Evolutionary conservation across 2,797 vertebrate genomes (phyloP).

Genomic region (Euthynnus affinis): DNA sequence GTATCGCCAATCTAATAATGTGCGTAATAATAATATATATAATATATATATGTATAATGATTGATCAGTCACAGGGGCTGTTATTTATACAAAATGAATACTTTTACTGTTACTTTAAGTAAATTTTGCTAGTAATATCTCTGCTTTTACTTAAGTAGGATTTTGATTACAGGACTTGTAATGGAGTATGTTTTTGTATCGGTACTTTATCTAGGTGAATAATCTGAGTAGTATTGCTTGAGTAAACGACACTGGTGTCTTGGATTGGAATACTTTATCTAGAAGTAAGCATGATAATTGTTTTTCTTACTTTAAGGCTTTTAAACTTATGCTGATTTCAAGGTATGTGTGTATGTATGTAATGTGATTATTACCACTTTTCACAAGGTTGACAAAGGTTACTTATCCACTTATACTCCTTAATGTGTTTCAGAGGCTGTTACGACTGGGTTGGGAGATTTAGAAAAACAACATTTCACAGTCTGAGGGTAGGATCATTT

Average conservation of each 20-base stretch:
- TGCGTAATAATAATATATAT: too few species aligned
- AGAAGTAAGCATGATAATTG: neutral
- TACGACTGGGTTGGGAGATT: slow-evolving; percentile 33
- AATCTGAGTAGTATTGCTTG: too few species aligned
- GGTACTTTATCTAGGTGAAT: too few species aligned
- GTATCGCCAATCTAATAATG: too few species aligned
- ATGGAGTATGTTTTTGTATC: too few species aligned
- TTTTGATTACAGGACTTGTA: too few species aligned
- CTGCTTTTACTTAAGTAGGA: too few species aligned
- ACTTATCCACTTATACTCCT: slow-evolving; percentile 23
- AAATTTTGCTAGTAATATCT: too few species aligned
- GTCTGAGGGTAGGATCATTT: slow-evolving; percentile 46
- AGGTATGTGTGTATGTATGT: slow-evolving; percentile 14
- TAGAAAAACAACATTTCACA: slow-evolving; percentile 62
- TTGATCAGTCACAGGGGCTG: too few species aligned
- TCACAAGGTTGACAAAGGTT: slow-evolving; percentile 32
- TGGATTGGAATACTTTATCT: neutral
- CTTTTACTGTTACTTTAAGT: too few species aligned
- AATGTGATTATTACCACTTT: slow-evolving; percentile 42
- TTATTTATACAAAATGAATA: too few species aligned
- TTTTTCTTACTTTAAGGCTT: slow-evolving; percentile 16
- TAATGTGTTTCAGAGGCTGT: neutral
- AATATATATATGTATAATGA: too few species aligned
- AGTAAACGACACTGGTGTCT: neutral
- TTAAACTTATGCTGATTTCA: slow-evolving; percentile 16